phyloP scores from a whole-genome alignment of 2,113 vertebrate species.

The Brachyhypopomus occidentalis region DNA sequence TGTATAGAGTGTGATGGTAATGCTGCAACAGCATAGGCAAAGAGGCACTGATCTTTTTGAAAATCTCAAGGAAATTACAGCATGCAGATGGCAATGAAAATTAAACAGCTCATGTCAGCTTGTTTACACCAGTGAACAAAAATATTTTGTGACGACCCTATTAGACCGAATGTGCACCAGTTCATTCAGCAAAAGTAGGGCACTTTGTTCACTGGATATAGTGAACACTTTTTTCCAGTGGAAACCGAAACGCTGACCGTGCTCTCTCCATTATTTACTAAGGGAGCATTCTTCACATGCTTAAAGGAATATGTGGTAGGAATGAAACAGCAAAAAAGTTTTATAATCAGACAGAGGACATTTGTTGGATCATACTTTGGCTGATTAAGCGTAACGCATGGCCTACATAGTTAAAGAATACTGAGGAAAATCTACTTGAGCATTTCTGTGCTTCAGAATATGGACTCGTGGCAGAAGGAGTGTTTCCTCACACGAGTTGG shows the following conservation, averaged over 20 bases:
- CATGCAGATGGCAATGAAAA: background rate
- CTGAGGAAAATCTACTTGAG: conserved; percentile 2
- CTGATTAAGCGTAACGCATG: conserved; percentile 18
- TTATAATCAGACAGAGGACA: conserved; percentile 10
- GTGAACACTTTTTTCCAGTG: conserved; percentile 19
- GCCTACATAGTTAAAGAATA: background rate
- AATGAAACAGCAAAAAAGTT: conserved; percentile 24
- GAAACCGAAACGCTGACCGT: conserved; percentile 28
- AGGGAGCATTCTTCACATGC: conserved; percentile 10
- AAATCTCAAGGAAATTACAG: conserved; percentile 9
- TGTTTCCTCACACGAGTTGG: background rate
- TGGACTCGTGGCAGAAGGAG: background rate
- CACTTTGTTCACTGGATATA: conserved; percentile 25
- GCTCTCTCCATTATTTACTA: conserved; percentile 4
- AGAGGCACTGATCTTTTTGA: conserved; percentile 5
- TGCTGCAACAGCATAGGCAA: no score
- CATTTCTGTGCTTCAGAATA: background rate
- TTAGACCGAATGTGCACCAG: conserved; percentile 19
- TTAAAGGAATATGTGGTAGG: conserved; percentile 12
- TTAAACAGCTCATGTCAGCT: conserved; percentile 9
- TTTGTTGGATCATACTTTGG: background rate
- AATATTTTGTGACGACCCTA: conserved; percentile 7
- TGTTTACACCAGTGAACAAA: conserved; percentile 16
- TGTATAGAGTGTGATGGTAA: no score
- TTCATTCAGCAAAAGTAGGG: conserved; percentile 43